phyloP scores from a whole-genome alignment of 2,113 vertebrate genomes.

The Prinia subflava region DNA sequence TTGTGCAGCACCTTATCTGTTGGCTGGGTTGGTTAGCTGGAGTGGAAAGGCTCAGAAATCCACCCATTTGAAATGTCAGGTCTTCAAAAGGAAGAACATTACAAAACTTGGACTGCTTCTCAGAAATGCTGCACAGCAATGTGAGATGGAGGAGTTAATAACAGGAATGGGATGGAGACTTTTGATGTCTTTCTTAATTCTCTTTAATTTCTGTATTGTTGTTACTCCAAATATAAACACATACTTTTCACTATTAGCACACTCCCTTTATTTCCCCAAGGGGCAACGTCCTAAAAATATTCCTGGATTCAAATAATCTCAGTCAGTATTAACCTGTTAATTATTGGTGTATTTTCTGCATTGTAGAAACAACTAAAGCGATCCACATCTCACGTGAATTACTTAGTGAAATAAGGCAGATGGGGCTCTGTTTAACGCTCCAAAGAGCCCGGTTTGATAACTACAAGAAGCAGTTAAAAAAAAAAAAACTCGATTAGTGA shows the following conservation, averaged over 20 bases:
- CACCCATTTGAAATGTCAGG: not conserved
- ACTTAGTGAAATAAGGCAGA: not conserved
- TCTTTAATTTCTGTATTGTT: constrained; percentile 57
- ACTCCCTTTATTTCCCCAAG: constrained; percentile 41
- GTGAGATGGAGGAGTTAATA: constrained; percentile 42
- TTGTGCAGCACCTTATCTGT: constrained; percentile 3
- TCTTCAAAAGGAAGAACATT: not conserved
- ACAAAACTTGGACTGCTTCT: not conserved
- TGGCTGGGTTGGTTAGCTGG: not conserved
- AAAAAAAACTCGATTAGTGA: not conserved
- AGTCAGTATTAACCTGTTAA: constrained; percentile 41
- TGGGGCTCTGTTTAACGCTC: not conserved
- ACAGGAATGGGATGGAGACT: constrained; percentile 13
- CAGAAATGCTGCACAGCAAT: not conserved
- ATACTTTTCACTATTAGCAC: constrained; percentile 49
- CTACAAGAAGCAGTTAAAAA: not conserved
- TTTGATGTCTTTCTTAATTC: constrained; percentile 50
- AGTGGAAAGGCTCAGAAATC: not conserved
- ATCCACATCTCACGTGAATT: not conserved
- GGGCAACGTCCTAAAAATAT: constrained; percentile 43
- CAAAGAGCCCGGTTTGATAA: not conserved
- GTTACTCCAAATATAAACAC: constrained; percentile 51
- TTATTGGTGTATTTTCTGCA: not conserved
- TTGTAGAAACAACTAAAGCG: not conserved
- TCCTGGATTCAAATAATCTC: not conserved